Conservation (phyloP, 2,113 vertebrate genomes). For the Oceanodroma tethys region DNA sequence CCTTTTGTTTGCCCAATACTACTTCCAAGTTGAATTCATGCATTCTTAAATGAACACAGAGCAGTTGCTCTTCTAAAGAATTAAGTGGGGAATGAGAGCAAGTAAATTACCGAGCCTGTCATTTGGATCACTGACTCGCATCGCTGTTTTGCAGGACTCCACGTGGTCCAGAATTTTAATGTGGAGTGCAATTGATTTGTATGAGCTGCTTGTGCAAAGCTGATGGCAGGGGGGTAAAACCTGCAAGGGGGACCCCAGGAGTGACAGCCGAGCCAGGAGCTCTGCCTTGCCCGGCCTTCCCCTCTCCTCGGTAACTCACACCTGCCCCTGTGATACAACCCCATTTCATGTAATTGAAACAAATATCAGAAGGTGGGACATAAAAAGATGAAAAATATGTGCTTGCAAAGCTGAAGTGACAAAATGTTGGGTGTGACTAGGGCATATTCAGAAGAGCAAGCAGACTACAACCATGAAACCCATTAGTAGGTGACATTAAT, state of each 20-base stretch:
- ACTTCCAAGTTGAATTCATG: constrained; percentile 40
- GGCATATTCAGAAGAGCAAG: constrained; percentile 56
- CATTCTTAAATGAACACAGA: constrained; percentile 54
- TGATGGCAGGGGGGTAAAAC: neutral
- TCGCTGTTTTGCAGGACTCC: constrained; percentile 57
- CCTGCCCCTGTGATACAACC: neutral
- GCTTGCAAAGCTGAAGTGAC: constrained; percentile 58
- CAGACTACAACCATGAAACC: constrained; percentile 50
- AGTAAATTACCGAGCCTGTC: constrained; percentile 64
- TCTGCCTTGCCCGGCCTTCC: neutral
- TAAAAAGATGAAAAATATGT: constrained; percentile 42
- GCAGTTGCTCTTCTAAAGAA: constrained; percentile 63
- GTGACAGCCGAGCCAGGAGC: neutral
- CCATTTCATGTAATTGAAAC: neutral
- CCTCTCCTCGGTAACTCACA: neutral
- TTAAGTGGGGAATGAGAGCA: constrained; percentile 63
- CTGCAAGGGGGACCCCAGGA: neutral
- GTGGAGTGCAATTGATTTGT: constrained; percentile 49
- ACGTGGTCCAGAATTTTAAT: constrained; percentile 56
- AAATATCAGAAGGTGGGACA: constrained; percentile 6
- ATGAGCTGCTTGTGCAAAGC: constrained; percentile 52
- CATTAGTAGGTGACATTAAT: constrained; percentile 75
- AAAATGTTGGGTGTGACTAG: constrained; percentile 23
- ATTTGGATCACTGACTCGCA: constrained; percentile 63
- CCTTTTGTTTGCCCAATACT: constrained; percentile 54